Base-by-base conservation (phyloP, 2,113 vertebrate genomes). In the Atractosteus spatula region DNA sequence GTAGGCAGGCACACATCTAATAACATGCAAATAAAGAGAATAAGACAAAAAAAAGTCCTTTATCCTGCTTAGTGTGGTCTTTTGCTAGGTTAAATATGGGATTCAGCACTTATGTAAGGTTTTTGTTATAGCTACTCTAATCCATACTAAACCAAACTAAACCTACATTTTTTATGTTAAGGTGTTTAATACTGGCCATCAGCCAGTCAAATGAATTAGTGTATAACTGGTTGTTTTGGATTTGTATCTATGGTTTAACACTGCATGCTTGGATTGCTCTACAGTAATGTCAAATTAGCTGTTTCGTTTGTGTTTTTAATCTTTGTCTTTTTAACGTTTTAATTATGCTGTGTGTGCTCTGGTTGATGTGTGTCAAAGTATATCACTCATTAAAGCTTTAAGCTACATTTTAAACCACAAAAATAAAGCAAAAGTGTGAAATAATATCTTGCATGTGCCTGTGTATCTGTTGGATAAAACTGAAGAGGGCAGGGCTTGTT, bases 21-120 rank as follows among this genome's bases (percentile, higher is more conserved):
- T 69, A 29, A 7, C 68, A 42, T 2, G 12, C 68, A 68, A 68
- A 68, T 54, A 17, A 68, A 54, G 16, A 16, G 44, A 68, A 66
- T 45, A 45, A 11, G 66, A 41, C 2, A 68, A 68, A 51, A 69
- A 17, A 17, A 17, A 68, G 17, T 11, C 45, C 7, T 17, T 68
- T 14, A 68, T 57, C 16, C 54, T 29, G 8, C 41, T 69, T 42
- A 57, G 54, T 56, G 8, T 0, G 47, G 47, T 57, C 45, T 69
- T 69, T 69, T 16, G 10, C 54, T 12, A 8, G 68, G 55, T 56
- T 17, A 57, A 57, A 43, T 8, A 41, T 56, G 11, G 47, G 47
- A 57, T 57, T 69, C 41, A 0, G 11, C 55, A 56, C n/a, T 41
- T 69, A 42, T 12, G 16, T 55, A 51, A 41, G 45, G 16, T 16